These are phyloP conservation scores for Bombus waltoni DNA, from an alignment of 1,140 invertebrate species.

Conservation along the genomic window DNA sequence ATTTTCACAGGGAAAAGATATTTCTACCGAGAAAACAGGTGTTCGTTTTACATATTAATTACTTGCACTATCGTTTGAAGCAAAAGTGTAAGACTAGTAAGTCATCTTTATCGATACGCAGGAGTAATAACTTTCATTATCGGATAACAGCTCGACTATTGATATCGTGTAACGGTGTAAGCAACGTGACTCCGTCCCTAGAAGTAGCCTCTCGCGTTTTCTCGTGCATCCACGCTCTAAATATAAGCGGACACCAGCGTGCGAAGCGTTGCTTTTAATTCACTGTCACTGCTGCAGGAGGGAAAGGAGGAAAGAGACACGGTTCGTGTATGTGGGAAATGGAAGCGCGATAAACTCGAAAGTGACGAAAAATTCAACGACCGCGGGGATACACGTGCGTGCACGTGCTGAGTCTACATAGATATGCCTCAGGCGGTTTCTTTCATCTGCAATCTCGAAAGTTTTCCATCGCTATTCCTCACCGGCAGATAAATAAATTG, in stretches of 20 bases:
- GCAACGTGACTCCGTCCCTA: constrained; percentile 34
- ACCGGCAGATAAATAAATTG: constrained; percentile 31
- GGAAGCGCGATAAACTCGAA: constrained; percentile 1
- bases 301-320: background rate
- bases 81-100: background rate
- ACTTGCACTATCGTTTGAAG: background rate
- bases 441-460: constrained; percentile 5
- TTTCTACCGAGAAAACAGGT: background rate
- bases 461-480: constrained; percentile 1
- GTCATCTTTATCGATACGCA: background rate
- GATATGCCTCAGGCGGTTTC: background rate
- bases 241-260: constrained; percentile 30
- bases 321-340: constrained; percentile 3
- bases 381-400: constrained; percentile 11
- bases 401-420: background rate
- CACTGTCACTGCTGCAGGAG: constrained; percentile 51
- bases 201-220: background rate
- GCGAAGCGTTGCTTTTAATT: constrained; percentile 29
- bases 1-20: background rate
- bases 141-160: constrained; percentile 12
- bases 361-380: constrained; percentile 47
- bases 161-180: background rate
- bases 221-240: constrained; percentile 25
- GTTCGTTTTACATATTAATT: constrained; percentile 44
- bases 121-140: constrained; percentile 45